phyloP scores from a whole-genome alignment of 2,797 vertebrate species.

The Sternotherus odoratus region DNA sequence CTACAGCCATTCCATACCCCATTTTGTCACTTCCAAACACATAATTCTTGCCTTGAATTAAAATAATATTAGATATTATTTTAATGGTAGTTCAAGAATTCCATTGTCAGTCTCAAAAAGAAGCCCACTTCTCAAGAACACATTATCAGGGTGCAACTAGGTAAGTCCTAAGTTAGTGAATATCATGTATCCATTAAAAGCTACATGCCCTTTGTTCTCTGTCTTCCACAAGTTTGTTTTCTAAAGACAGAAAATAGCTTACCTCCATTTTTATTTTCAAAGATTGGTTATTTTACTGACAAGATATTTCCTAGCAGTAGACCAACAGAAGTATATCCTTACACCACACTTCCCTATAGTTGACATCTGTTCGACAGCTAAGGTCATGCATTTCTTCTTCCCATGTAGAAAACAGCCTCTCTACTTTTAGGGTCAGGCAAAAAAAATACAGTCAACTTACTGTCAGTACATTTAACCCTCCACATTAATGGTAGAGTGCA shows the following conservation, averaged over 20 bases:
- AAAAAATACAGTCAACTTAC: neutral
- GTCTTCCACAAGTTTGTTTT: neutral
- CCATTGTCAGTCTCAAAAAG: neutral
- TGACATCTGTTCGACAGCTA: accelerated
- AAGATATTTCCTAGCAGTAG: neutral
- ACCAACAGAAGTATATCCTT: neutral
- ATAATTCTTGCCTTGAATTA: neutral
- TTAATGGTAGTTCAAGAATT: neutral
- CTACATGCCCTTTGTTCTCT: neutral
- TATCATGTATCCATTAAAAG: neutral
- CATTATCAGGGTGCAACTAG: neutral
- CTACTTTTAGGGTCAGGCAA: neutral
- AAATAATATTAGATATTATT: neutral
- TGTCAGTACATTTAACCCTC: neutral
- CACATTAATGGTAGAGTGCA: neutral
- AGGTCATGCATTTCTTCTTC: neutral
- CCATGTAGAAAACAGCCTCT: neutral
- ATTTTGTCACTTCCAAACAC: neutral
- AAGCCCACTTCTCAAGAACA: neutral
- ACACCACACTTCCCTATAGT: neutral
- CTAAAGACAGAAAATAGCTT: neutral
- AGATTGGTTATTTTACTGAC: neutral
- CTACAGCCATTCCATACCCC: neutral
- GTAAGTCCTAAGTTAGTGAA: neutral
- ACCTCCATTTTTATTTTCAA: neutral